Conservation (phyloP, 2,888 invertebrate species). For the Orthosia cruda region DNA sequence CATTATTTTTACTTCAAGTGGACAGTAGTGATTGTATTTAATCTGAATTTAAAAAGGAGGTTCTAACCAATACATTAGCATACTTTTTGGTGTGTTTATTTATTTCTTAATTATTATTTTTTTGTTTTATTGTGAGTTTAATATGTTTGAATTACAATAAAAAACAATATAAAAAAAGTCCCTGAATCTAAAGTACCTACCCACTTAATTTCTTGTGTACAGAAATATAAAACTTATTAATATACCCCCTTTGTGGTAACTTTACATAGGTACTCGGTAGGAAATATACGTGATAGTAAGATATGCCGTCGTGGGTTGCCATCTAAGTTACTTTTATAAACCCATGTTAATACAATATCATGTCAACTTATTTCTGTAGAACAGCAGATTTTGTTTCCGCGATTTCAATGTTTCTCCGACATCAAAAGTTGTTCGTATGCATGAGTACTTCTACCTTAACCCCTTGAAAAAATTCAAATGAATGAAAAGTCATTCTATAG, state of each 20-base stretch:
- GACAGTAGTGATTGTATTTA: not conserved
- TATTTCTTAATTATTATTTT: too few relatives aligned
- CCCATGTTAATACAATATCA: slow-evolving; percentile 1
- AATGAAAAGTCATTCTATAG: not conserved
- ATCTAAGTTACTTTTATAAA: slow-evolving; percentile 11
- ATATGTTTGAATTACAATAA: too few relatives aligned
- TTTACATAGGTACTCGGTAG: not conserved
- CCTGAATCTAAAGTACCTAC: not conserved
- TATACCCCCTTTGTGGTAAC: slow-evolving; percentile 9
- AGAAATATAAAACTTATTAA: not conserved
- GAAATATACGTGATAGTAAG: not conserved
- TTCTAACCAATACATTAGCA: not conserved
- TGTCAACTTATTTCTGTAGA: not conserved
- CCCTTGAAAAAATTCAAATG: not conserved
- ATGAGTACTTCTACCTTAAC: not conserved
- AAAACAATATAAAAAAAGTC: not conserved
- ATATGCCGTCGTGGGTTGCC: too few relatives aligned
- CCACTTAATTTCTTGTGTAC: not conserved
- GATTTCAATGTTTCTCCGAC: not conserved
- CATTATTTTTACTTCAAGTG: not conserved
- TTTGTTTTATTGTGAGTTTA: too few relatives aligned
- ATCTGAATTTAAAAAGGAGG: not conserved
- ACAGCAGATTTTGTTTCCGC: not conserved
- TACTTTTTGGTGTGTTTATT: too few relatives aligned
- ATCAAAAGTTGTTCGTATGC: not conserved